Evolutionary conservation across 2,113 vertebrate genomes (phyloP).

Genomic region (Epinephelus cyanopodus): DNA sequence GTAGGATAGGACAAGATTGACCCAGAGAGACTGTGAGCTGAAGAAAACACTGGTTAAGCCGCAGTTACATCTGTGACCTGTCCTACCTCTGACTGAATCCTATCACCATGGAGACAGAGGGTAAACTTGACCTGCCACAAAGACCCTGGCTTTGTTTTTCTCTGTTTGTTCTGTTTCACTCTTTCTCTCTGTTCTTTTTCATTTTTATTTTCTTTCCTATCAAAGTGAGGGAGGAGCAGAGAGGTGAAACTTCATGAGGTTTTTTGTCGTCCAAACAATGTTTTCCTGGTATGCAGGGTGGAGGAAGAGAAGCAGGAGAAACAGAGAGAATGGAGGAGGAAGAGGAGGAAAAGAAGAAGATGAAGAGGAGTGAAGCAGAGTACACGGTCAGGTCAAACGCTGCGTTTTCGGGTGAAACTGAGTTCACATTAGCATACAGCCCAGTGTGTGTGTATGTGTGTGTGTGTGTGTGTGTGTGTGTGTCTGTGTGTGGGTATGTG

Average conservation of each 20-base stretch:
- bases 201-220: background rate
- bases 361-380: conserved; percentile 83
- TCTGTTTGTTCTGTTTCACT: background rate
- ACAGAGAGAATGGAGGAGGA: background rate
- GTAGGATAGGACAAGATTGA: background rate
- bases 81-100: conserved; percentile 1
- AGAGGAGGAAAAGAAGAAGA: conserved; percentile 30
- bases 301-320: conserved; percentile 8
- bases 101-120: conserved; percentile 26
- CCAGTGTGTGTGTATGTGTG: conserved; percentile 38
- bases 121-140: conserved; percentile 30
- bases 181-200: background rate
- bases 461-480: conserved; percentile 38
- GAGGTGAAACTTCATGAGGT: conserved; percentile 44
- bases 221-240: background rate
- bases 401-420: conserved; percentile 91
- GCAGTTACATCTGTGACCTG: background rate
- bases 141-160: background rate
- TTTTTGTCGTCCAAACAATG: conserved; percentile 82
- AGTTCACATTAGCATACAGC: conserved; percentile 97
- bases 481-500: conserved; percentile 36
- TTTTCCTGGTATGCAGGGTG: conserved; percentile 8
- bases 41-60: background rate
- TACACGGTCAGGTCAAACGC: conserved; percentile 92
- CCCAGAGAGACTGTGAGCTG: background rate